Evolutionary conservation across 2,888 invertebrate genomes (phyloP), one percentile per base, ranked within the genome.

Genomic region (Melinaea marsaeus): DNA sequence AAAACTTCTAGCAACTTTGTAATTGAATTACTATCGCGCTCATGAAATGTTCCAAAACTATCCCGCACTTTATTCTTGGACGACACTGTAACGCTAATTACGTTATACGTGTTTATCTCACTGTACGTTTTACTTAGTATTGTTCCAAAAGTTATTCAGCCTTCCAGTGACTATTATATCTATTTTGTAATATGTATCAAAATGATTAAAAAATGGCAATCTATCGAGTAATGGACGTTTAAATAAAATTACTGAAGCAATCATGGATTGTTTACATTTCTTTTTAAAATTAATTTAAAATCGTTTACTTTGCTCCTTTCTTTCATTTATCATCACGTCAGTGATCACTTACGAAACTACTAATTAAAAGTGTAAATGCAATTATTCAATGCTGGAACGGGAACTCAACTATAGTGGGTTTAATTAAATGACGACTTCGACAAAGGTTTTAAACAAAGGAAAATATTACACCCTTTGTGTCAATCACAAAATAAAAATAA

Each of bases 1-100:
- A 22, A 63, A 67, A 65, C 60, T 67, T 63, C 59, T n/a, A n/a
- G 32, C 57, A 55, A 65, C 57, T 65, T 55, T 22, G 62, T 69
- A 69, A 69, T 69, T 67, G 63, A 69, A 69, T 69, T 69, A 65
- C 65, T 62, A 56, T 62, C 63, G 57, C 34, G 55, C 58, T 67
- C 64, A 59, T 60, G 64, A 66, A 66, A 64, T 66, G 64, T 61
- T 63, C 58, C 37, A 51, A 13, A 60, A 65, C 42, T 67, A 61
- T n/a, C 61, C 57, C 54, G 60, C 57, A 62, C 61, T 61, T 62
- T 58, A 56, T 60, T 67, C 62, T 60, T 48, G 33, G 34, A 37
- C 58, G 13, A 60, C 57, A 58, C 60, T 57, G 58, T 61, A 55
- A 7, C 13, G 60, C 64, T 64, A 64, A 64, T 64, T 64, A 33